Conservation (phyloP, 2,888 invertebrate genomes). For the Omphaloscelis lunosa region DNA sequence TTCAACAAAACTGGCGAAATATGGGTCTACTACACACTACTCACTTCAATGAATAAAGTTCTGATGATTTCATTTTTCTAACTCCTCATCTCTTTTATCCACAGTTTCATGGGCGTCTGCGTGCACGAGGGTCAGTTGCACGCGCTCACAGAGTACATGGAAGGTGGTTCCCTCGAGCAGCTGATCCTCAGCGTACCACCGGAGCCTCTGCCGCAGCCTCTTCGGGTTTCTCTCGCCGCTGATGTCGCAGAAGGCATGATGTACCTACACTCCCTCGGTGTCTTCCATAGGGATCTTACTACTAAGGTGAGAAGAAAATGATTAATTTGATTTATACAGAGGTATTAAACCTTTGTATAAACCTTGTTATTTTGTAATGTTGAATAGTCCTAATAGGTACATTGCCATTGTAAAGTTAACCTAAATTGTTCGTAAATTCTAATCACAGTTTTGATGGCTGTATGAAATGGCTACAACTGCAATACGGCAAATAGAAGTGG, state of each 20-base stretch:
- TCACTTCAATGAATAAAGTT: background rate
- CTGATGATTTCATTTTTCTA: background rate
- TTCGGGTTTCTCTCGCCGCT: conserved; percentile 95
- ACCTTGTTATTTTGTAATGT: background rate
- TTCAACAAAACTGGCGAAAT: background rate
- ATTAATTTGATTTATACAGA: background rate
- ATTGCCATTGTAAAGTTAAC: background rate
- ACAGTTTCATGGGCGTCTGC: conserved; percentile 98
- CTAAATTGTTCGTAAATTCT: background rate
- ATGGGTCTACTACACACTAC: background rate
- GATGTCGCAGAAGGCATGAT: conserved; percentile 98
- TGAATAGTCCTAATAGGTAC: background rate
- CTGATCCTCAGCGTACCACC: conserved; percentile 94
- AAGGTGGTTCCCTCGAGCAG: conserved; percentile 98
- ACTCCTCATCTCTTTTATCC: conserved; percentile 69
- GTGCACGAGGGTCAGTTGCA: conserved; percentile 99
- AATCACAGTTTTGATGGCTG: too few species aligned
- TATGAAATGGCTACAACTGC: background rate
- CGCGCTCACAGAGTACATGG: conserved; percentile 98
- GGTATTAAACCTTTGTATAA: background rate
- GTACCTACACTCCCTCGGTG: conserved; percentile 97
- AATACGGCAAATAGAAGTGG: background rate
- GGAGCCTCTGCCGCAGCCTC: conserved; percentile 94
- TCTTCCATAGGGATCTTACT: conserved; percentile 98
- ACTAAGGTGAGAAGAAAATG: conserved; percentile 93